Base-by-base conservation (phyloP, 1,140 invertebrate species). In the Dreissena polymorpha region DNA sequence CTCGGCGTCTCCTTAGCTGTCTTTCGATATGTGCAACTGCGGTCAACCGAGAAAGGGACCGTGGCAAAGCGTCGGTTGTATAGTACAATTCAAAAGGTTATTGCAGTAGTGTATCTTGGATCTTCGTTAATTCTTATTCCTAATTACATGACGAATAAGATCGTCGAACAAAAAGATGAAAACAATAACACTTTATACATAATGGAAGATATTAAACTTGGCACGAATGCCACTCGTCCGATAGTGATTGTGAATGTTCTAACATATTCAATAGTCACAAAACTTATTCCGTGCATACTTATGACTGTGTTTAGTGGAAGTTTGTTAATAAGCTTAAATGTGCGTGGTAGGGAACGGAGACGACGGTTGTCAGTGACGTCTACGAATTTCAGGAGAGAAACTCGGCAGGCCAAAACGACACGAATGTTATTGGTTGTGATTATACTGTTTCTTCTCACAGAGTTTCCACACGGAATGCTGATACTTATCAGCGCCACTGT, bases 1-100 rank as follows among this genome's bases (percentile, higher is more conserved):
- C 91, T 99, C 81, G 98, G 98, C 0, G 96, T 99, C 0, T 96
- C 96, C 0, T 91, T 99, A 64, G 97, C 98, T 0, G 95, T 98
- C 0, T 90, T 91, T 51, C 75, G 91, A 29, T 97, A 3, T 96
- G 97, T 7, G 93, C 95, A 88, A 89, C 95, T 91, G 95, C 96
- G 3, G 95, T 96, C 86, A 93, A 94, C 83, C 96, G 96, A 92
- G 93, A 86, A 82, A 27, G 96, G 96, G 95, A 97, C 96, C 85
- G 93, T 96, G 95, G 95, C 97, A 95, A 90, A 96, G 94, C 82
- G 95, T 63, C 64, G 88, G 49, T 79, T 88, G 7, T 88, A 91
- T 53, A 78, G 68, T 0, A 94, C 95, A 3, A 97, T 96, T 88
- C 95, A 95, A 60, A 91, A 95, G 25, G 96, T 96, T 0, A 96